A percentile compares a stretch with the other conserved stretches of the same genome.
Conservation (phyloP, 2,113 vertebrate species). For the Jaculus jaculus region DNA sequence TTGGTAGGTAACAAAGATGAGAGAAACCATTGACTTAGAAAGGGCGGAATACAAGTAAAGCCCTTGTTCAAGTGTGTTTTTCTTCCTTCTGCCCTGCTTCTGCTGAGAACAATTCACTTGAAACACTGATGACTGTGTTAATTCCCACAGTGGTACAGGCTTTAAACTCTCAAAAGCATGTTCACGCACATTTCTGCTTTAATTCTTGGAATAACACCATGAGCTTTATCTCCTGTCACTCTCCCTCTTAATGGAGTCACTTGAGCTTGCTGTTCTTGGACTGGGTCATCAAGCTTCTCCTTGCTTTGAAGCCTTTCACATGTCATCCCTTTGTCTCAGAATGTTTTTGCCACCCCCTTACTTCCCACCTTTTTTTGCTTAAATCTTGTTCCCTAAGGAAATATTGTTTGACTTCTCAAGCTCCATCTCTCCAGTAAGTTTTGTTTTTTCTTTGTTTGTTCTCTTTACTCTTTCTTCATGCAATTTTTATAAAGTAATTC, state of each 20-base stretch:
- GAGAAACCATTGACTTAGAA: not conserved
- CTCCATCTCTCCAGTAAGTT: not conserved
- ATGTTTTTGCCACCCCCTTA: constrained; percentile 33
- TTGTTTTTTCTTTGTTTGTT: not conserved
- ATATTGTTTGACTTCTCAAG: not conserved
- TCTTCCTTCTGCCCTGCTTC: not conserved
- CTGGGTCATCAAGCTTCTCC: constrained; percentile 20
- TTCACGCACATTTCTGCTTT: constrained; percentile 57
- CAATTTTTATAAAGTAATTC: not conserved
- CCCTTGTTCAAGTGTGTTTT: not conserved
- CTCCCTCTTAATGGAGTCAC: not conserved
- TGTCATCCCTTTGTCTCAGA: constrained; percentile 56
- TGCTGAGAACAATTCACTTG: not conserved
- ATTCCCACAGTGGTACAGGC: not conserved
- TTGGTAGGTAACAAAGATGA: not conserved
- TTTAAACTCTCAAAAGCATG: constrained; percentile 39
- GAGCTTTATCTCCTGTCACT: constrained; percentile 56
- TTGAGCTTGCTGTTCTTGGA: constrained; percentile 65
- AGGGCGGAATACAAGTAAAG: not conserved
- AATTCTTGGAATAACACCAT: constrained; percentile 15
- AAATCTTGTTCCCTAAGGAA: constrained; percentile 51
- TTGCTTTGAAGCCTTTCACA: constrained; percentile 44
- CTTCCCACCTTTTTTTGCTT: constrained; percentile 9
- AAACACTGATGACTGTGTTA: not conserved
- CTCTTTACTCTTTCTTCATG: not conserved